Conservation (phyloP, 2,888 invertebrate species). For the Gari tellinella region DNA sequence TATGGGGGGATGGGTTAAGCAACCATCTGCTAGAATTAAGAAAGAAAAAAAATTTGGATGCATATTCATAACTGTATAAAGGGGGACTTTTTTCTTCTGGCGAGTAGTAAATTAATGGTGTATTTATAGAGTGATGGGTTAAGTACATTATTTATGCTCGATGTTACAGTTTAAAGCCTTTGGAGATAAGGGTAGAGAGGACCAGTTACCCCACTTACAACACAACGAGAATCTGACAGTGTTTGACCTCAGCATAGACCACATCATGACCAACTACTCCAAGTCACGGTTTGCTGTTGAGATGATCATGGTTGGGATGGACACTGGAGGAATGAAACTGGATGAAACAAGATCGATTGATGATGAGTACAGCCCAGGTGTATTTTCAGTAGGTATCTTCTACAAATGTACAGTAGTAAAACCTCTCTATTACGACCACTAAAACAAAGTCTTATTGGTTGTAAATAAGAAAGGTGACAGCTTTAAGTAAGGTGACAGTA, state of each 20-base stretch:
- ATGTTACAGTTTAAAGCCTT: conserved; percentile 86
- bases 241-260: conserved; percentile 87
- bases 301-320: conserved; percentile 86
- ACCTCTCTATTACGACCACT: too few species aligned
- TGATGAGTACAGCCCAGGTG: conserved; percentile 91
- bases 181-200: conserved; percentile 85
- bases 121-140: neutral
- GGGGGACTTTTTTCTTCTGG: too few species aligned
- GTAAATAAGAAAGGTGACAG: too few species aligned
- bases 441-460: too few species aligned
- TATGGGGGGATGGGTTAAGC: too few species aligned
- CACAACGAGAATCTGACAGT: conserved; percentile 89
- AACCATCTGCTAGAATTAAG: too few species aligned
- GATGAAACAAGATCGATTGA: conserved; percentile 88
- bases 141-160: conserved; percentile 2
- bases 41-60: too few species aligned
- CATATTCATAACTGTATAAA: too few species aligned
- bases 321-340: conserved; percentile 70
- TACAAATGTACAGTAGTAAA: too few species aligned
- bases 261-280: conserved; percentile 84
- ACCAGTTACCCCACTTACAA: conserved; percentile 87
- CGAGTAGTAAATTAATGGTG: too few species aligned
- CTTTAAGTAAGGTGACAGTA: too few species aligned
- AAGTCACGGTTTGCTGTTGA: conserved; percentile 88
- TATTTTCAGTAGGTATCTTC: conserved; percentile 87